Evolutionary conservation across 2,888 invertebrate genomes (phyloP).

Genomic region (Amiota mariae): DNA sequence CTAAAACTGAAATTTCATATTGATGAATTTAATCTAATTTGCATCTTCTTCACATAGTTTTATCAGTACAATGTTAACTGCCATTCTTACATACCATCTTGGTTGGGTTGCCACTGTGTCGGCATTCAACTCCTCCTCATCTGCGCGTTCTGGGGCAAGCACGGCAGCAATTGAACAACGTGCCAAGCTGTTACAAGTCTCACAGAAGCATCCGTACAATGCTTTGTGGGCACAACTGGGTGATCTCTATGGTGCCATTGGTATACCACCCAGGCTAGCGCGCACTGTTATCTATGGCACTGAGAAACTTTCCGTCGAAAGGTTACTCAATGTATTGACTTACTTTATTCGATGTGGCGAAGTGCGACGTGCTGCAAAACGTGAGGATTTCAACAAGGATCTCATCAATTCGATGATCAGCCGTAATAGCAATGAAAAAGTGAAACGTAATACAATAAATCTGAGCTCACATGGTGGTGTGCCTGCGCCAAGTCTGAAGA

Average conservation of each 20-base stretch:
- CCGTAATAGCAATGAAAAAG: constrained; percentile 52
- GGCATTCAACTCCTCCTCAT: constrained; percentile 67
- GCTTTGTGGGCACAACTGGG: constrained; percentile 92
- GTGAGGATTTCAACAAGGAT: constrained; percentile 72
- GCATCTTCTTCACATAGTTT: constrained; percentile 78
- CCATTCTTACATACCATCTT: constrained; percentile 90
- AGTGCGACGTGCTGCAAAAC: constrained; percentile 76
- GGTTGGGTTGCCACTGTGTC: constrained; percentile 91
- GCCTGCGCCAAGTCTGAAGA: neutral
- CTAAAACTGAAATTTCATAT: constrained; percentile 19
- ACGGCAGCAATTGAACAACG: constrained; percentile 69
- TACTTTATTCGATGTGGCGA: constrained; percentile 91
- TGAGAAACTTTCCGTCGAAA: constrained; percentile 79
- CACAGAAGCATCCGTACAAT: constrained; percentile 84
- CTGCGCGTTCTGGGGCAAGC: constrained; percentile 51
- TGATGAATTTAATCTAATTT: neutral
- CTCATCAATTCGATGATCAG: constrained; percentile 60
- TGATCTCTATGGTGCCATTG: constrained; percentile 89
- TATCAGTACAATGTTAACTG: constrained; percentile 90
- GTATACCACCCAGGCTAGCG: constrained; percentile 83
- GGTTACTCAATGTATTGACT: constrained; percentile 84
- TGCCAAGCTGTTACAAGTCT: constrained; percentile 76
- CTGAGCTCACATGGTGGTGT: constrained; percentile 4
- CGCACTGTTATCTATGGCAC: constrained; percentile 86
- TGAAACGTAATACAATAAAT: constrained; percentile 52